Evolutionary conservation across 2,888 invertebrate species (phyloP), one percentile per base, ranked within the genome.

Genomic region (Oscheius sp.): DNA sequence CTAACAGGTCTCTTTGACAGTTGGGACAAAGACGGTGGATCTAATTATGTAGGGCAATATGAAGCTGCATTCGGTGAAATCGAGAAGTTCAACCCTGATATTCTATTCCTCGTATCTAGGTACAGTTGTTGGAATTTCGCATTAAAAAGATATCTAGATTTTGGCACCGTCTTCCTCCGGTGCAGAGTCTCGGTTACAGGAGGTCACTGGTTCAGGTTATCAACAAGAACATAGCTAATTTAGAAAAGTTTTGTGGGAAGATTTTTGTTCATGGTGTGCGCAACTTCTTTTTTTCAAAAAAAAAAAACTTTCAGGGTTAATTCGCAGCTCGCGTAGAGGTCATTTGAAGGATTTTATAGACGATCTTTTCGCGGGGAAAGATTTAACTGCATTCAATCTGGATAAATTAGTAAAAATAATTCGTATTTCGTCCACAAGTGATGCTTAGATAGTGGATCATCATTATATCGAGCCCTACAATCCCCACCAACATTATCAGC

Each of bases 21-120:
- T 12, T 27, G 12, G 9, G 9, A 12, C n/a, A 9, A 1, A 1
- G 3, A 13, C 0, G 18, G 13, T 13, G 29, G 12, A 12, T 13
- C n/a, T 35, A 6, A 6, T 9, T 35, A 35, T 12, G 1, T 3
- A 12, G 41, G 63, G 0, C 63, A 45, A 23, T 45, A 63, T 18
- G 63, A 63, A 23, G 21, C 2, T 7, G 46, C 25, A 2, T 7
- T 63, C 18, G 2, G 25, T 21, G 1, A 25, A 43, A 43, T 63
- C 2, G 46, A 63, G 45, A 1, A 63, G n/a, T 63, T 63, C 46
- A 43, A 45, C 16, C 63, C 63, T 13, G 46, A 63, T 63, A 45
- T 63, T 9, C n/a, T 63, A 5, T 63, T 63, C 23, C 0, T 63
- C 1, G 21, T 23, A 18, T 21, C 61, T 1, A 61, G 43, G 61